Conservation (phyloP, 2,113 vertebrate species). For the Rhabdomys dilectus region DNA sequence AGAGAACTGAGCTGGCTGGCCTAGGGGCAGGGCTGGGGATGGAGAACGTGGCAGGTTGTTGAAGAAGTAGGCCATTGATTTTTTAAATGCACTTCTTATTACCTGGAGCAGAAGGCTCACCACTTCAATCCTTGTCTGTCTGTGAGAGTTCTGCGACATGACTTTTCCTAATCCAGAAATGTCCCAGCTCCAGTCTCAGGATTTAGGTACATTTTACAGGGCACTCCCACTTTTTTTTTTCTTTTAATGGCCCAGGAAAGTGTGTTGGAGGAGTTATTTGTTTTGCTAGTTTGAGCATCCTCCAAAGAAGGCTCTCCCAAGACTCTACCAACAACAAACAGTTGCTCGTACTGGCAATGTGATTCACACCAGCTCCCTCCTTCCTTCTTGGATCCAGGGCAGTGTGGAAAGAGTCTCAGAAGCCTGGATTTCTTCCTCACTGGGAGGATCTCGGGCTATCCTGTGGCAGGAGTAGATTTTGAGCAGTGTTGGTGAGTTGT, state of each 20-base stretch:
- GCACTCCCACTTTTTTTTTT: background rate
- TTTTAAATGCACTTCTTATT: background rate
- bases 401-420: constrained; percentile 14
- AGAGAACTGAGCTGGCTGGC: accelerated
- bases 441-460: constrained; percentile 72
- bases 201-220: background rate
- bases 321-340: background rate
- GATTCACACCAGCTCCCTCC: background rate
- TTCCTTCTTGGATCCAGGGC: background rate
- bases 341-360: background rate
- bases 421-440: constrained; percentile 67
- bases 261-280: background rate
- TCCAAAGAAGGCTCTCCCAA: background rate
- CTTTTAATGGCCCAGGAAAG: background rate
- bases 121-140: no score
- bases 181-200: background rate
- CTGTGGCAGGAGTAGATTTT: constrained; percentile 86
- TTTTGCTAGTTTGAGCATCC: background rate
- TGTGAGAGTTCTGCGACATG: background rate
- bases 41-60: background rate
- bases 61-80: background rate
- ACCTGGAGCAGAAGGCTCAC: background rate
- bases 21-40: background rate
- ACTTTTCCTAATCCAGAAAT: background rate
- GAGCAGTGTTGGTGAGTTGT: constrained; percentile 90